A percentile compares a stretch with the other conserved stretches of the same genome.
These are phyloP conservation scores for Apteryx owenii DNA, from an alignment of 2,113 vertebrate genomes.

Conservation along the genomic window DNA sequence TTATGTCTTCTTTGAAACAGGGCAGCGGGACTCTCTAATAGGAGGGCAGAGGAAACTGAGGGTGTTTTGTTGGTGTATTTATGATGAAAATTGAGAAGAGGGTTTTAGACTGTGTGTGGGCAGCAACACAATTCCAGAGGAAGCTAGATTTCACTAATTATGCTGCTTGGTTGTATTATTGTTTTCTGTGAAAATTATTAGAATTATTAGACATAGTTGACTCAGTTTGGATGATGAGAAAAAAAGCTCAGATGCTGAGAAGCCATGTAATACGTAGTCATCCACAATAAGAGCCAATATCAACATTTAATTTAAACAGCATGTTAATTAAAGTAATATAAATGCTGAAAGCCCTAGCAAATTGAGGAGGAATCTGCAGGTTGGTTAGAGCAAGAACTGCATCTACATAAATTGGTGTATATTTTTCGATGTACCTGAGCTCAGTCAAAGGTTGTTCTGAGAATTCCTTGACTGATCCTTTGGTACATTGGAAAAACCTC, in stretches of 20 bases:
- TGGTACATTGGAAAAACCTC: neutral
- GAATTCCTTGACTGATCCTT: neutral
- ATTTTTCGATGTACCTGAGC: neutral
- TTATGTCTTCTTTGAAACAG: neutral
- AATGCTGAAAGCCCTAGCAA: neutral
- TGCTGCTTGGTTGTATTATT: neutral
- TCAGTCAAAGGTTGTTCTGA: neutral
- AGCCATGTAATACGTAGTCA: neutral
- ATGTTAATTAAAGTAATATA: neutral
- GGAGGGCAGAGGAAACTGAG: neutral
- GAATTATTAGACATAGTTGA: constrained; percentile 13
- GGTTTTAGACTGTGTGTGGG: constrained; percentile 33
- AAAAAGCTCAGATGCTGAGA: neutral
- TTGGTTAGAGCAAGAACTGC: neutral
- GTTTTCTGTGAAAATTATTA: constrained; percentile 16
- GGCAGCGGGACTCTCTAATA: neutral
- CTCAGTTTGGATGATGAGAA: neutral
- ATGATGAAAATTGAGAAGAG: neutral
- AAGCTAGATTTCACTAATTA: constrained; percentile 9
- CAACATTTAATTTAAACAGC: neutral
- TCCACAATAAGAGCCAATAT: neutral
- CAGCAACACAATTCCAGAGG: neutral
- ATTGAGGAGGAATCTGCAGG: neutral
- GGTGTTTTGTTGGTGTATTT: neutral
- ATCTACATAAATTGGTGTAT: neutral